Evolutionary conservation across 2,888 invertebrate species (phyloP), one percentile per base, ranked within the genome.

Genomic region (Drosophila atripex): DNA sequence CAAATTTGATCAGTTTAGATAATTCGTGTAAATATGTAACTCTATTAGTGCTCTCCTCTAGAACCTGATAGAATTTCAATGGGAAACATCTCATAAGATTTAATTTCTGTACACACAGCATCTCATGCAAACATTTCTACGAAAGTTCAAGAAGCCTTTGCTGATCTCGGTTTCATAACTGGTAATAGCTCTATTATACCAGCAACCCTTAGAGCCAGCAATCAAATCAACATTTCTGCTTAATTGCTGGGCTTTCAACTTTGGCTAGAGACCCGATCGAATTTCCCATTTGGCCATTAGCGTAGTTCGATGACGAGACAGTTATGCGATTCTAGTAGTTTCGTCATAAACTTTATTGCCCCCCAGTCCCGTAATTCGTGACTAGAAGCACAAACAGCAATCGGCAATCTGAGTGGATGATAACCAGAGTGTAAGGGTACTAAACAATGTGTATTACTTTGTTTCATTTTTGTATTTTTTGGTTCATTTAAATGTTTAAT

Each of bases 261-360:
- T 25, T 16, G n/a, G 18, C n/a, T 25, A 43, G 63, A 43, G 68
- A 51, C 68, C 70, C 46, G 38, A 69, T 53, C 68, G 18, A 70
- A 16, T 14, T 30, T 23, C 16, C 32, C 14, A 11, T 61, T 53
- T 35, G 47, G 46, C 46, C 51, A 69, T 69, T 68, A 68, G 51
- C 69, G 69, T 52, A 47, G 57, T 56, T 69, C 69, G 57, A 69
- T 69, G 68, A 68, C 68, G 69, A 30, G 55, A 50, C 66, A 66
- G 12, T 43, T 41, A 43, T 18, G 16, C 49, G 54, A 66, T 11
- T 61, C 60, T 39, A 25, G 58, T 16, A 41, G 52, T 58, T 69
- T 70, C 71, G 69, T 70, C 70, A 59, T 56, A 56, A 64, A 52
- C 23, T 53, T 64, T 53, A 64, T 41, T 46, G 25, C 39, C 25